These are phyloP conservation scores for Bombus breviceps DNA, from an alignment of 1,140 invertebrate species.

Conservation along the genomic window DNA sequence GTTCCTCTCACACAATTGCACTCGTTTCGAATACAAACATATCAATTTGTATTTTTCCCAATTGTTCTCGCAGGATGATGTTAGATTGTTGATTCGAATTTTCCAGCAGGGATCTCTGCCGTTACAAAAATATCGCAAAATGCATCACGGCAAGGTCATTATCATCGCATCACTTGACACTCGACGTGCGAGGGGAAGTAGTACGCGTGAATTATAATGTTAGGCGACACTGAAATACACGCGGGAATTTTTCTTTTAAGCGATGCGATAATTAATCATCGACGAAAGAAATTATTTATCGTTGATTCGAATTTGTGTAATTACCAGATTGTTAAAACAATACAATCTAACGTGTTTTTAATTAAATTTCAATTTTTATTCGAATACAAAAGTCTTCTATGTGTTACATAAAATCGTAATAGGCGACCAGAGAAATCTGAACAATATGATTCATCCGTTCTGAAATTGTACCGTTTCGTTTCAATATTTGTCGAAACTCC, in stretches of 20 bases:
- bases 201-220: conserved; percentile 21
- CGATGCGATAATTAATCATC: not conserved
- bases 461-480: not conserved
- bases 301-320: not conserved
- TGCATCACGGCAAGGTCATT: conserved; percentile 13
- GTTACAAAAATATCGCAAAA: conserved; percentile 17
- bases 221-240: not conserved
- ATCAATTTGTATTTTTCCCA: not conserved
- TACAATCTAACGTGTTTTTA: not conserved
- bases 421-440: not conserved
- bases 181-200: conserved; percentile 4
- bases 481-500: not conserved
- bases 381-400: not conserved
- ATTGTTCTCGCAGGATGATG: not conserved
- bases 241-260: not conserved
- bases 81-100: not conserved
- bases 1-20: not conserved
- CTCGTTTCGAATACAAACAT: too few relatives aligned
- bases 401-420: not conserved
- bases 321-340: not conserved
- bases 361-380: not conserved
- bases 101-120: not conserved
- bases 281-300: not conserved
- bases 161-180: conserved; percentile 23
- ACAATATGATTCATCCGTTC: not conserved